These are phyloP conservation scores for Drosophila greeni DNA, from an alignment of 2,888 invertebrate genomes.

Conservation along the genomic window DNA sequence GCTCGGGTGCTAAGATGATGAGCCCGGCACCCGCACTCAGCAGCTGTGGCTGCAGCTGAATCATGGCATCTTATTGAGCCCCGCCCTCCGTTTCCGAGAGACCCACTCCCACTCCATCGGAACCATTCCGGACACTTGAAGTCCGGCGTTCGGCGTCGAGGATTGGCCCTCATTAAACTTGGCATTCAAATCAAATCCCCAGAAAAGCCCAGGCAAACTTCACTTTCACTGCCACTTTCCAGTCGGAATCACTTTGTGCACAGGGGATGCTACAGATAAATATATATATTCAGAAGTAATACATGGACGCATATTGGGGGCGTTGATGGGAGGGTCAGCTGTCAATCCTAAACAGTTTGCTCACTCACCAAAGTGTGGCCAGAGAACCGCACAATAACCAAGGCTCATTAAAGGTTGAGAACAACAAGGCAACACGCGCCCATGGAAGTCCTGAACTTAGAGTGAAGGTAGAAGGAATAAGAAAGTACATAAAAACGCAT, in stretches of 20 bases:
- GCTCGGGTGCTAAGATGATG: conserved; percentile 23
- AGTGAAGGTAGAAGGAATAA: background rate
- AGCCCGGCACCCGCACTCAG: conserved; percentile 5
- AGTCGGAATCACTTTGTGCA: conserved; percentile 9
- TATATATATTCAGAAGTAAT: background rate
- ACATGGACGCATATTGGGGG: background rate
- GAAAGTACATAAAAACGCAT: background rate
- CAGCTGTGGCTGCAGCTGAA: conserved; percentile 33
- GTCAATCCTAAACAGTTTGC: conserved; percentile 69
- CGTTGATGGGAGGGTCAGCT: conserved; percentile 35
- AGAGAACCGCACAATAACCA: conserved; percentile 50
- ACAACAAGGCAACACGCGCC: conserved; percentile 17
- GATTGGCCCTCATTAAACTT: conserved; percentile 37
- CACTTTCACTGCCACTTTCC: conserved; percentile 20
- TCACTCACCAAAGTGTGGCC: conserved; percentile 65
- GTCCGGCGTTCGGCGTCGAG: conserved; percentile 23
- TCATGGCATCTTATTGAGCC: conserved; percentile 37
- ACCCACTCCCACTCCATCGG: background rate
- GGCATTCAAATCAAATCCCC: conserved; percentile 41
- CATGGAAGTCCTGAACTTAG: background rate
- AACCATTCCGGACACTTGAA: conserved; percentile 19
- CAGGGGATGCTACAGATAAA: conserved; percentile 2
- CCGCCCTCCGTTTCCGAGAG: background rate
- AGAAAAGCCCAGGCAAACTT: conserved; percentile 19
- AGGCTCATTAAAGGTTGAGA: conserved; percentile 15